Percentiles rank a stretch among this genome's conserved stretches.
Conservation (phyloP, 1,140 invertebrate species). For the Protaetia brevitarsis region DNA sequence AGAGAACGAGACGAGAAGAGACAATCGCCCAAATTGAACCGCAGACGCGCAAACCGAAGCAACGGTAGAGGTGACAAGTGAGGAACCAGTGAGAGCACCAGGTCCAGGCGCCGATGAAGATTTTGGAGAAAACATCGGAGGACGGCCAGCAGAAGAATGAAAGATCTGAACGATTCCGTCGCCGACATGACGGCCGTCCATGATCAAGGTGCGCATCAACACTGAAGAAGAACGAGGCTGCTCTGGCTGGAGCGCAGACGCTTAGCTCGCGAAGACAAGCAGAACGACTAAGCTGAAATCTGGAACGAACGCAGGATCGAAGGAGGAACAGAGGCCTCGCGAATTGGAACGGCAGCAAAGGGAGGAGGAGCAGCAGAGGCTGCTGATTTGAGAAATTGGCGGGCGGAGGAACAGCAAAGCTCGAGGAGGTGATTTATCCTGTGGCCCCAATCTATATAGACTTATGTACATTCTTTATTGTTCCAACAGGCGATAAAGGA, state of each 20-base stretch:
- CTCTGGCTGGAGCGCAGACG: constrained; percentile 79
- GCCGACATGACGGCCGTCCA: constrained; percentile 58
- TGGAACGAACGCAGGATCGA: constrained; percentile 72
- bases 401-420: constrained; percentile 71
- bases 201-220: constrained; percentile 69
- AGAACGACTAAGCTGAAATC: constrained; percentile 79
- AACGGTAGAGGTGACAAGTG: too few relatives aligned
- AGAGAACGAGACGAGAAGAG: too few relatives aligned
- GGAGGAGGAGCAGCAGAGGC: constrained; percentile 77
- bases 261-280: constrained; percentile 80
- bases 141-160: too few relatives aligned
- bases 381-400: constrained; percentile 73
- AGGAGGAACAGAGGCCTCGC: constrained; percentile 66
- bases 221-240: constrained; percentile 86
- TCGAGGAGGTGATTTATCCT: constrained; percentile 56
- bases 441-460: neutral
- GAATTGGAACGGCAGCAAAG: constrained; percentile 71
- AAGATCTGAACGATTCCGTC: constrained; percentile 1
- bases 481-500: constrained; percentile 53
- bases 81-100: too few relatives aligned
- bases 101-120: too few relatives aligned
- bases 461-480: neutral
- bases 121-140: neutral
- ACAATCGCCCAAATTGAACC: too few relatives aligned
- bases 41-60: too few relatives aligned